Evolutionary conservation across 2,888 invertebrate genomes (phyloP).

Genomic region (Operophtera brumata): DNA sequence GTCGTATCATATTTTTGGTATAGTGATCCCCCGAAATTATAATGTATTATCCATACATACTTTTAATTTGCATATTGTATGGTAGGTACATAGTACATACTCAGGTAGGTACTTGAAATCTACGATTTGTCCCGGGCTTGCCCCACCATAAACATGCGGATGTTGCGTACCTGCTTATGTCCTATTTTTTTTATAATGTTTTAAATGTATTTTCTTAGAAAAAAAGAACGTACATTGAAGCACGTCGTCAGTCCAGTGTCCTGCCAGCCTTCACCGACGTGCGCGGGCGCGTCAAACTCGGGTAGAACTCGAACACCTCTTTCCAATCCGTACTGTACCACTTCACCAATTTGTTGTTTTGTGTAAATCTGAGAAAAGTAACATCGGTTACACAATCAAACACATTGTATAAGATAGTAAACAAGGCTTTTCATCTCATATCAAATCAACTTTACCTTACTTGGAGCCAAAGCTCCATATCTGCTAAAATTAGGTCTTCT

Average conservation of each 20-base stretch:
- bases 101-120: too few species aligned
- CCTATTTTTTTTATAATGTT: too few species aligned
- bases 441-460: conserved; percentile 72
- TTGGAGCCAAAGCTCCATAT: conserved; percentile 89
- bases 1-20: too few species aligned
- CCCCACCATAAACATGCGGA: too few species aligned
- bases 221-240: conserved; percentile 71
- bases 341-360: conserved; percentile 73
- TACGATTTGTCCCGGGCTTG: too few species aligned
- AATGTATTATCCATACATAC: too few species aligned
- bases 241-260: conserved; percentile 84
- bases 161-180: too few species aligned
- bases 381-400: conserved; percentile 5
- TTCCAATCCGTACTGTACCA: conserved; percentile 84
- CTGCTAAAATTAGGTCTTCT: conserved; percentile 86
- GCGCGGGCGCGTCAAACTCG: conserved; percentile 95
- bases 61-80: too few species aligned
- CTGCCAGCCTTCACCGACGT: conserved; percentile 94
- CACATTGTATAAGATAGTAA: conserved; percentile 3
- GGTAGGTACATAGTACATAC: too few species aligned
- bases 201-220: too few species aligned
- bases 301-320: conserved; percentile 93
- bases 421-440: too few species aligned
- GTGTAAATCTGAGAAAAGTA: conserved; percentile 74
- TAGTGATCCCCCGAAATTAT: too few species aligned